Conservation (phyloP, 2,797 vertebrate genomes). For the Gambusia yucatana region DNA sequence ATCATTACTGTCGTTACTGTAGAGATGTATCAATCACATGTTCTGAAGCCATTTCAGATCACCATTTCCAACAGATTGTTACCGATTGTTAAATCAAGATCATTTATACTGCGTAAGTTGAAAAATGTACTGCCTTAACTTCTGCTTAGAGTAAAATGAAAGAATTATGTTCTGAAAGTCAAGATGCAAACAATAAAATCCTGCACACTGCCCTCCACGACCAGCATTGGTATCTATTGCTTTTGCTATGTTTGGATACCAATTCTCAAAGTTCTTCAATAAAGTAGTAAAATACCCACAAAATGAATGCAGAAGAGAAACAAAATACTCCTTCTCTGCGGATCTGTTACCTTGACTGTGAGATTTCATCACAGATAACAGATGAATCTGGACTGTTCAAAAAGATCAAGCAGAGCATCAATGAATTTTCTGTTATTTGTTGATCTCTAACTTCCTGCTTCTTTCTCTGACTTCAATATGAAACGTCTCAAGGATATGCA, state of each 20-base stretch:
- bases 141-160: neutral
- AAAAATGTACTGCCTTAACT: neutral
- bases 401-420: neutral
- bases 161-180: neutral
- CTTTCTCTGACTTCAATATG: neutral
- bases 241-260: neutral
- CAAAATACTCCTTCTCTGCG: neutral
- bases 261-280: neutral
- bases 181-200: neutral
- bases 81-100: neutral
- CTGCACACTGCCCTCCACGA: neutral
- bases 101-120: neutral
- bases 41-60: neutral
- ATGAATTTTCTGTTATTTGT: neutral
- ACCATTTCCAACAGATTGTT: neutral
- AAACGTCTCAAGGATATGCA: neutral
- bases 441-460: neutral
- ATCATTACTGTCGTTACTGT: constrained; percentile 10
- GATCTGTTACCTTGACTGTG: neutral
- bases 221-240: neutral
- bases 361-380: neutral
- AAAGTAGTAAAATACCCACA: neutral
- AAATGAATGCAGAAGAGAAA: neutral
- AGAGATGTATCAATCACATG: constrained; percentile 6
- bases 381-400: neutral